Evolutionary conservation across 2,888 invertebrate genomes (phyloP), one percentile per base, ranked within the genome.

Genomic region (Zaprionus bogoriensis): DNA sequence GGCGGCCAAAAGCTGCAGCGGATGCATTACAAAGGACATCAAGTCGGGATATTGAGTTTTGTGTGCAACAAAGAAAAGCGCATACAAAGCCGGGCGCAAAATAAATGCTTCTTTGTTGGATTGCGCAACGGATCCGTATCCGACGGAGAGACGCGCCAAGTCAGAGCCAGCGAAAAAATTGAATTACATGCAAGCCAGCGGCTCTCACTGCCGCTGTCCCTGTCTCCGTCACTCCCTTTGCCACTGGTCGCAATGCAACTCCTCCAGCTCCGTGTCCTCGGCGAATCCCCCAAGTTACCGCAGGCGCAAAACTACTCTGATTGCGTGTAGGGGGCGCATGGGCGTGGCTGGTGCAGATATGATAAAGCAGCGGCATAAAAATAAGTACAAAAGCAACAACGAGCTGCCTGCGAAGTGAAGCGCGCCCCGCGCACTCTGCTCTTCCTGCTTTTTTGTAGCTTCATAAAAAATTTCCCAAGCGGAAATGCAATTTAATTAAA

Each of bases 401-500:
- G 77, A 46, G 28, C 57, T 63, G 59, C 71, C 62, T 77, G 61
- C 61, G 54, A 67, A 61, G 68, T 67, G 62, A 79, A 86, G 70
- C 70, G 74, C 77, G 51, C 57, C 62, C 47, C 50, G 44, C 50
- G 51, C 48, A 27, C 45, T 3, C 6, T 9, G 2, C 38, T 23
- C 7, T 14, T 28, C 20, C 44, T 44, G 22, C 9, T 77, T 77
- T 77, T 75, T 80, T 78, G 84, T 77, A 77, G 81, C 78, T 85
- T 85, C 86, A 80, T 80, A 80, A 87, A 84, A 88, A 89, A 89
- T 88, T 87, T 87, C 74, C 71, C 83, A 87, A 82, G 88, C 87
- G 85, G 85, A 89, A 87, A 87, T 87, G 78, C 88, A 87, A 87
- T 87, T 89, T 89, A 87, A 87, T 87, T 87, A 87, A 87, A 89